A percentile compares a stretch with the other conserved stretches of the same genome.
Evolutionary conservation across 2,797 vertebrate species (phyloP).

Genomic region (Dendrocincla tyrannina): DNA sequence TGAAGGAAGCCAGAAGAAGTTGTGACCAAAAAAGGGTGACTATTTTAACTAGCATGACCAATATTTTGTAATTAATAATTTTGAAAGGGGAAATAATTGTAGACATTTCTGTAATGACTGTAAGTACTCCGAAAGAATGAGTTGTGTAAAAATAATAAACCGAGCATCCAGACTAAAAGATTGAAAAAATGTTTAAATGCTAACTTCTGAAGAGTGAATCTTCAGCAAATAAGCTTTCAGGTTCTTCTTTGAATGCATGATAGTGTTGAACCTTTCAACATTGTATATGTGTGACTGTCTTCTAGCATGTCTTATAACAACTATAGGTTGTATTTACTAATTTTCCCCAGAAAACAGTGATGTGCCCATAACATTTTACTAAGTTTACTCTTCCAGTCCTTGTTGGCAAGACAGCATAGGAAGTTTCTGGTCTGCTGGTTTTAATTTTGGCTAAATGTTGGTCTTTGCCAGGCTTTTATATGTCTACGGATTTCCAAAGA

Average conservation of each 20-base stretch:
- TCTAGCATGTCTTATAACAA: not conserved
- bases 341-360: not conserved
- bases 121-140: slow-evolving; percentile 48
- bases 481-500: not conserved
- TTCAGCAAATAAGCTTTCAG: not conserved
- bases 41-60: slow-evolving; percentile 28
- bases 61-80: slow-evolving; percentile 55
- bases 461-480: not conserved
- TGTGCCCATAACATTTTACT: not conserved
- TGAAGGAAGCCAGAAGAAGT: not conserved
- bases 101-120: slow-evolving; percentile 59
- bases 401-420: not conserved
- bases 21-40: not conserved
- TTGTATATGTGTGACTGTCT: not conserved
- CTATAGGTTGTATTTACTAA: not conserved
- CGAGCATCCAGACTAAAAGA: not conserved
- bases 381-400: not conserved
- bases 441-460: not conserved
- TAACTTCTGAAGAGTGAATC: not conserved
- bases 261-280: not conserved
- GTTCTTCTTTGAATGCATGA: not conserved
- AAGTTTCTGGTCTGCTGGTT: not conserved
- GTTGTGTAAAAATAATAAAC: slow-evolving; percentile 48
- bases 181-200: slow-evolving; percentile 31
- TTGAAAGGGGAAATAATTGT: slow-evolving; percentile 63